Evolutionary conservation across 1,140 invertebrate genomes (phyloP).

Genomic region (Heliconius eleuchia): DNA sequence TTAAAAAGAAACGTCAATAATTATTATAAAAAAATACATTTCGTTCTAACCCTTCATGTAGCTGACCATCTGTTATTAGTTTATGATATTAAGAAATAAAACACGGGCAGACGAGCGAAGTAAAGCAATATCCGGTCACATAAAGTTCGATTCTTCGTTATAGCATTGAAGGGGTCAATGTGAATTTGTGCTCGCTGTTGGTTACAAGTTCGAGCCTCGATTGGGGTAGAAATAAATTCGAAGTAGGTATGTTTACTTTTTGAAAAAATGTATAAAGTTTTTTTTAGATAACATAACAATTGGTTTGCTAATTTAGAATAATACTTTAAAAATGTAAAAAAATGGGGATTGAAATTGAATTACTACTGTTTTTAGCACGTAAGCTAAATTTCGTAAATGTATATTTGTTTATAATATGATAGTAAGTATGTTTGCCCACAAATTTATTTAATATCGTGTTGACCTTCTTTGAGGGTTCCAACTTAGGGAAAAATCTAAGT

Average conservation of each 20-base stretch:
- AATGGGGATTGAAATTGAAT: no score
- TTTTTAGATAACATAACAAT: no score
- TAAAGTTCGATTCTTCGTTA: conserved; percentile 22
- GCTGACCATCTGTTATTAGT: conserved; percentile 19
- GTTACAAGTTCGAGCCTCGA: background rate
- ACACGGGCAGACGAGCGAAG: conserved; percentile 21
- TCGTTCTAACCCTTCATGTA: background rate
- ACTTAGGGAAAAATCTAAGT: no score
- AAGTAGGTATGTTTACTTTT: background rate
- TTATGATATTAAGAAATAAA: conserved; percentile 26
- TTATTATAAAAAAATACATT: background rate
- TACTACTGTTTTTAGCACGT: no score
- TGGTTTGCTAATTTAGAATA: no score
- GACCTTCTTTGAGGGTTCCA: no score
- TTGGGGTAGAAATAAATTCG: background rate
- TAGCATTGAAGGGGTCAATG: background rate
- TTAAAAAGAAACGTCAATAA: background rate
- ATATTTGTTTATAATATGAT: no score
- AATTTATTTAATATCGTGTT: no score
- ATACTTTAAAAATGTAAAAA: no score
- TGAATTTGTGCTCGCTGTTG: background rate
- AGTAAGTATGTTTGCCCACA: no score
- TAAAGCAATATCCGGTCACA: conserved; percentile 42
- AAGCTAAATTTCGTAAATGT: no score
- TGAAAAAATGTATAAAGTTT: no score